Evolutionary conservation across 2,888 invertebrate genomes (phyloP), one percentile per base, ranked within the genome.

Genomic region (Junonia oenone): DNA sequence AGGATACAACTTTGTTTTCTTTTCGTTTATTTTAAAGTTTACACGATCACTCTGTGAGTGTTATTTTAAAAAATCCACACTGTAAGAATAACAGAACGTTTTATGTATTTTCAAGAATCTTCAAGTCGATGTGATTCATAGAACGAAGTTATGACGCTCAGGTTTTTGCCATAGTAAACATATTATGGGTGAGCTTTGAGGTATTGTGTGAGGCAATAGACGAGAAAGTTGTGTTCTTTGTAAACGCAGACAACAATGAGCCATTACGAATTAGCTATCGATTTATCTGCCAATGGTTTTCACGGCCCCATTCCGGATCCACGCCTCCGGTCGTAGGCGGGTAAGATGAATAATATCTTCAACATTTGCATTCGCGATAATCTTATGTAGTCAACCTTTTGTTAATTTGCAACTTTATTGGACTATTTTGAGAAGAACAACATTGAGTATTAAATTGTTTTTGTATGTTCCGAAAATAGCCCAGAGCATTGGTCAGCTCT

Each of bases 221-320:
- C 78, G 75, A 73, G 81, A 83, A 87, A 84, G 85, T 82, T 81
- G 79, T 77, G 78, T 74, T 80, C 83, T 84, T 88, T 86, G 83
- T 83, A 76, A 73, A 71, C 69, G 75, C 80, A 84, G 82, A 88
- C 87, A 87, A 87, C 88, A 88, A 88, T 88, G 76, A 79, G 76
- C 83, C 77, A 78, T 87, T 88, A 78, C 74, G 78, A 87, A 88
- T 88, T 87, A 88, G 83, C 84, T 74, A 80, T 85, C 82, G 83
- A 85, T 84, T 83, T 86, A 87, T 85, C 84, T 81, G 73, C 73
- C 73, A 79, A 80, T 76, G 78, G 77, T 81, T 81, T 84, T 78
- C 81, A 76, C 75, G 78, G 72, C 63, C 66, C 68, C 63, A 66
- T 65, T 67, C 59, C 43, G 43, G 65, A 68, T 65, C 67, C 71